Evolutionary conservation across 2,113 vertebrate genomes (phyloP).

Genomic region (Cryptotis parvus): DNA sequence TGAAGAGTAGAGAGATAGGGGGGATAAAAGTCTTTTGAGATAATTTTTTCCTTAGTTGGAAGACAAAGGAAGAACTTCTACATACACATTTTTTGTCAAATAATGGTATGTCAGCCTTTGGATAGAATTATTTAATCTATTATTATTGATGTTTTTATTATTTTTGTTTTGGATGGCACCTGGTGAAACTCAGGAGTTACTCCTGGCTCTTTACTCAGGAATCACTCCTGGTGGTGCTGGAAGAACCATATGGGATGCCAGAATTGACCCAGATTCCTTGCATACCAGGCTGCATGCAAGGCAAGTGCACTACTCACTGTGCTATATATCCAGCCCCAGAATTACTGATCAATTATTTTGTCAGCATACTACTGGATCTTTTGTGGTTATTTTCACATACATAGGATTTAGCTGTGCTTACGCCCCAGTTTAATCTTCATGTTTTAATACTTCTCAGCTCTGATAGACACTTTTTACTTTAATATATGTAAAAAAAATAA

Average conservation of each 20-base stretch:
- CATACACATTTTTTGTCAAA: neutral
- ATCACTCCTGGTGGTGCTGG: too few relatives aligned
- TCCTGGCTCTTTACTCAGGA: too few relatives aligned
- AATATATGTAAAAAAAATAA: neutral
- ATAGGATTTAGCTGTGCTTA: neutral
- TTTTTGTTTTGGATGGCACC: too few relatives aligned
- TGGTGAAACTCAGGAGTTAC: too few relatives aligned
- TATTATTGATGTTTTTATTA: too few relatives aligned
- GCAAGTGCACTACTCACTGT: too few relatives aligned
- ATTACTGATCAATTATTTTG: neutral
- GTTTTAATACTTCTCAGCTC: constrained; percentile 13
- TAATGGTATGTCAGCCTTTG: neutral
- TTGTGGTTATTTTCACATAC: neutral
- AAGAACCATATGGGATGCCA: too few relatives aligned
- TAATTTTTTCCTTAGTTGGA: neutral
- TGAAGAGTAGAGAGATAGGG: neutral
- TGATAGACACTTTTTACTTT: neutral
- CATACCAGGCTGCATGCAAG: too few relatives aligned
- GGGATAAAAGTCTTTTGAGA: neutral
- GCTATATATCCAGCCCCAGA: too few relatives aligned
- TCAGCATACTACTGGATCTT: neutral
- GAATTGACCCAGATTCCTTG: too few relatives aligned
- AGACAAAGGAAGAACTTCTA: neutral
- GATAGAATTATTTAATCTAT: neutral
- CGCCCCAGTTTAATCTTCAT: neutral